These are phyloP conservation scores for Fratercula arctica DNA, from an alignment of 2,797 vertebrate species.

Conservation along the genomic window DNA sequence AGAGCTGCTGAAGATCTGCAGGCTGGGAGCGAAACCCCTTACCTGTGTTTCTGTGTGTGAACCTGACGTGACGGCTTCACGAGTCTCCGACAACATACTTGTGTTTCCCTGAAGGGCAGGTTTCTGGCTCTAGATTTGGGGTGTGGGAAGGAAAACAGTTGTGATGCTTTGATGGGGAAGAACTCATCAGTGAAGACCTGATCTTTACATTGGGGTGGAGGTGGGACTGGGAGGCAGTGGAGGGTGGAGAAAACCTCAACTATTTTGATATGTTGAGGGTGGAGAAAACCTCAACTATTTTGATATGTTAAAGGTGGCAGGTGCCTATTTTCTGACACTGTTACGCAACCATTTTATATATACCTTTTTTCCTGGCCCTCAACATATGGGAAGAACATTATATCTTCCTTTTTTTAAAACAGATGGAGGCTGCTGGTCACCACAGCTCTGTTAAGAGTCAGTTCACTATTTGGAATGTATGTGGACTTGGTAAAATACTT, in stretches of 20 bases:
- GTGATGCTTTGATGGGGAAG: not conserved
- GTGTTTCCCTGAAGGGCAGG: not conserved
- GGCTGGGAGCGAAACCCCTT: not conserved
- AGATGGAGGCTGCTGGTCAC: not conserved
- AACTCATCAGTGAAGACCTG: not conserved
- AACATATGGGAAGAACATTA: constrained; percentile 32
- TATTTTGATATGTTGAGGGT: not conserved
- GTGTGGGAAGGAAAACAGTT: not conserved
- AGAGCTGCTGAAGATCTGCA: not conserved
- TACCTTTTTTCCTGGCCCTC: not conserved
- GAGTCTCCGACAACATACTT: not conserved
- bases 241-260: not conserved
- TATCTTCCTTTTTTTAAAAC: not conserved
- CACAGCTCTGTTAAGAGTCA: not conserved
- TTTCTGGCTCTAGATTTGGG: not conserved
- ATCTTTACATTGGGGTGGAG: not conserved
- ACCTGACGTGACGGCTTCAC: not conserved
- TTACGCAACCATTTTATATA: constrained; percentile 10
- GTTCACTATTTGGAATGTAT: constrained; percentile 40
- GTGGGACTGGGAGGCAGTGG: not conserved
- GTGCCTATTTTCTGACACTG: not conserved
- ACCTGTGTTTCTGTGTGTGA: not conserved
- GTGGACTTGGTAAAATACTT: constrained; percentile 42
- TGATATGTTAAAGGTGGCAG: not conserved
- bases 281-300: not conserved